Evolutionary conservation across 2,888 invertebrate species (phyloP), one percentile per base, ranked within the genome.

Genomic region (Campoplex nolae): DNA sequence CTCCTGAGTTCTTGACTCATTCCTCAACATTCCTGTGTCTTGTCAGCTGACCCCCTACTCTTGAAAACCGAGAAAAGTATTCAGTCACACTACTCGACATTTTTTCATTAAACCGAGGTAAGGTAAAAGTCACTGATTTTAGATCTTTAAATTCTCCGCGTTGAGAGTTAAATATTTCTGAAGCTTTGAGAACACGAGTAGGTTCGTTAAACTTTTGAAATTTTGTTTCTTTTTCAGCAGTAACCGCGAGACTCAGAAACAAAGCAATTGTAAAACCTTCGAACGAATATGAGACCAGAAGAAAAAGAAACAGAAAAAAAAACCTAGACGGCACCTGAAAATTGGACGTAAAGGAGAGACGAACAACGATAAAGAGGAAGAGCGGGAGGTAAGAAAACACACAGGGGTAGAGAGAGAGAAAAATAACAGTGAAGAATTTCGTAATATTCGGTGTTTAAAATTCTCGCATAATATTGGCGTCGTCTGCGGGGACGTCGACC

Each of bases 371-470:
- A 54, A 56, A 70, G 76, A 68, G 78, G 48, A 71, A 38, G 73
- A 62, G 13, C 13, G 32, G 32, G 51, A 56, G 75, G 74, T 9
- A 38, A 73, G 23, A 23, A 56, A 56, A 56, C 2, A 58, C 28
- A 28, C 0, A 28, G 28, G 9, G 28, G 28, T 2, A 28, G 23
- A n/a, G 74, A 73, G n/a, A 38, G 85, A 83, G 88, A 85, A 89
- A 90, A 90, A 92, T 91, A 89, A 92, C 89, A 90, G 89, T 90
- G 89, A 92, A 90, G 93, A 93, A 93, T 92, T 92, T 92, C 91
- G 89, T 93, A 93, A 93, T 92, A 91, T 92, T 92, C 91, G 90
- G 89, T 90, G 92, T 92, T 92, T 91, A 91, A 93, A 93, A 93
- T 93, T 93, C 91, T 90, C 91, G 92, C 92, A 92, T 92, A 91